These are phyloP conservation scores for Metacarcinus magister DNA, from an alignment of 2,888 invertebrate species.

Conservation along the genomic window DNA sequence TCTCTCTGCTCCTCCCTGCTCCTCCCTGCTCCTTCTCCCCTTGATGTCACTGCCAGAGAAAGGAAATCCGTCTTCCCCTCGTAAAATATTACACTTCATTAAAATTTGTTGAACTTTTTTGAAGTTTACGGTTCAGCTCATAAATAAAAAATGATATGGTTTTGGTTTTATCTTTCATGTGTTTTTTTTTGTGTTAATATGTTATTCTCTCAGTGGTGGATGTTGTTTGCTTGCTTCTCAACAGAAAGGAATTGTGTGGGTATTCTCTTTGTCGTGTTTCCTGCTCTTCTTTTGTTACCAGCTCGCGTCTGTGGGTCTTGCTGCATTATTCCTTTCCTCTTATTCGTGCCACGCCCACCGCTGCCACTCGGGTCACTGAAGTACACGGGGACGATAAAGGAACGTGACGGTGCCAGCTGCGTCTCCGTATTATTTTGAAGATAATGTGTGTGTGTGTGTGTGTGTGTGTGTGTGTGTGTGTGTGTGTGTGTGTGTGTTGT, in stretches of 20 bases:
- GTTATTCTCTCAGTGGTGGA: not conserved
- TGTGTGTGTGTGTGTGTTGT: slow-evolving; percentile 37
- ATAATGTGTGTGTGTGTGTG: not conserved
- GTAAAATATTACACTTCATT: not conserved
- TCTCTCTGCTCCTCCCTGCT: not conserved
- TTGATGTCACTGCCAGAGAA: not conserved
- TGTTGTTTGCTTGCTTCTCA: not conserved
- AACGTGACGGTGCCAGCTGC: not conserved
- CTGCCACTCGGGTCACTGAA: not conserved
- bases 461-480: slow-evolving; percentile 44
- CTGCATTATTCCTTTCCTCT: slow-evolving; percentile 8
- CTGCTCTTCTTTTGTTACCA: not conserved
- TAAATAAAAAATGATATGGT: not conserved
- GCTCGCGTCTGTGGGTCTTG: not conserved
- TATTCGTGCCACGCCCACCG: not conserved
- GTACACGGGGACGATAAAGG: not conserved
- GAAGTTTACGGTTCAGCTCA: not conserved
- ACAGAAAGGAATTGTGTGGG: not conserved
- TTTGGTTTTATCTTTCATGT: not conserved
- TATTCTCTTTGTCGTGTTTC: not conserved
- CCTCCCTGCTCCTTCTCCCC: not conserved
- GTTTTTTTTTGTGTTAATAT: not conserved
- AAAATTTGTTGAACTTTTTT: not conserved
- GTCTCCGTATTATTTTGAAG: not conserved
- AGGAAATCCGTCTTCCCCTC: not conserved